These are phyloP conservation scores for Crotalus viridis DNA, from an alignment of 2,113 vertebrate species.

Conservation along the genomic window DNA sequence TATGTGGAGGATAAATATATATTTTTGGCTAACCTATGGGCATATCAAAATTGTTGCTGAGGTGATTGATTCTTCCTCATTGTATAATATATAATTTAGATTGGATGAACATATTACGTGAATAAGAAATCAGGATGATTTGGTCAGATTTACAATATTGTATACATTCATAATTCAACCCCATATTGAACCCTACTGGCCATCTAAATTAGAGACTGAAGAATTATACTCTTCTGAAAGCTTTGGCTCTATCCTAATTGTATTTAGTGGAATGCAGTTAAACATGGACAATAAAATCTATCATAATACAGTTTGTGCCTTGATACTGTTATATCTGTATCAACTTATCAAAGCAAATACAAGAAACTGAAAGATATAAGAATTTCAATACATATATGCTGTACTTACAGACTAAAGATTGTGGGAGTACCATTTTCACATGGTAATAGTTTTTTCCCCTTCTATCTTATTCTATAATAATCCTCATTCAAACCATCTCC, in stretches of 20 bases:
- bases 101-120: neutral
- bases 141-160: neutral
- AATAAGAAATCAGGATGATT: neutral
- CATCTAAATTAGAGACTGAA: neutral
- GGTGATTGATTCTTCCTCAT: neutral
- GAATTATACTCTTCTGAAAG: neutral
- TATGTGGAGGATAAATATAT: neutral
- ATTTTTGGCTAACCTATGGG: neutral
- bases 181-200: neutral
- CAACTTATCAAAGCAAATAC: constrained; percentile 13
- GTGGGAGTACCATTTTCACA: neutral
- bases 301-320: constrained; percentile 16
- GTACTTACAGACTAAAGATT: neutral
- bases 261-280: constrained; percentile 35
- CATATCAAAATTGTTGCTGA: neutral
- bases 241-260: constrained; percentile 16
- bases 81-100: constrained; percentile 2
- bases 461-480: neutral
- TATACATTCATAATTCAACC: constrained; percentile 8
- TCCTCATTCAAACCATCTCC: neutral
- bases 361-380: neutral
- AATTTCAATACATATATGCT: neutral
- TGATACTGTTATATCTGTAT: neutral
- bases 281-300: constrained; percentile 16
- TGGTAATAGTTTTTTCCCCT: neutral